Percentiles rank a stretch among this genome's conserved stretches.
Evolutionary conservation across 2,113 vertebrate species (phyloP).

Genomic region (Microtus montanus): DNA sequence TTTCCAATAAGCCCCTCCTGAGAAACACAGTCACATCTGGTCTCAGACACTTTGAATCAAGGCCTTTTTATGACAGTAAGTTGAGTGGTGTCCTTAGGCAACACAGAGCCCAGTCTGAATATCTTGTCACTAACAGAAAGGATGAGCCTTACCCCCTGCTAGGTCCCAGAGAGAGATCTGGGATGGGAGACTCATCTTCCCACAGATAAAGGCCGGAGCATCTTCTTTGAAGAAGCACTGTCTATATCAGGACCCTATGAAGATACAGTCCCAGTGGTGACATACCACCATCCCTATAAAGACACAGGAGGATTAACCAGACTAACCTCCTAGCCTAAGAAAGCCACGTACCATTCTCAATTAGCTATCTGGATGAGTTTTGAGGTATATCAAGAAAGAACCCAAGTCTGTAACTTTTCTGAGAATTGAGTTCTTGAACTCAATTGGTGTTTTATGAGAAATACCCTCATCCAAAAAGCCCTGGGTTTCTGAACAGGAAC

Average conservation of each 20-base stretch:
- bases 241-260: not conserved
- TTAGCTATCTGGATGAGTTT: not conserved
- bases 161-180: not conserved
- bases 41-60: not conserved
- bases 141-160: not conserved
- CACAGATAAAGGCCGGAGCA: not conserved
- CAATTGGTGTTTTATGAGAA: constrained; percentile 54
- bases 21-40: not conserved
- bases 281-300: not conserved
- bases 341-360: not conserved
- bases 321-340: not conserved
- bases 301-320: not conserved
- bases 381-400: constrained; percentile 31
- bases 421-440: constrained; percentile 13
- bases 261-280: not conserved
- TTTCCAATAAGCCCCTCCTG: not conserved
- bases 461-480: constrained; percentile 41
- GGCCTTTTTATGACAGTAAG: not conserved
- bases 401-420: constrained; percentile 46
- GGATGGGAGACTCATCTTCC: not conserved
- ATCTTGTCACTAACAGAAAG: not conserved
- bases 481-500: constrained; percentile 29
- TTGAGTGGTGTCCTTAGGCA: not conserved
- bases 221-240: not conserved
- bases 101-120: not conserved